Evolutionary conservation across 2,113 vertebrate genomes (phyloP), one percentile per base, ranked within the genome.

Genomic region (Alligator mississippiensis): DNA sequence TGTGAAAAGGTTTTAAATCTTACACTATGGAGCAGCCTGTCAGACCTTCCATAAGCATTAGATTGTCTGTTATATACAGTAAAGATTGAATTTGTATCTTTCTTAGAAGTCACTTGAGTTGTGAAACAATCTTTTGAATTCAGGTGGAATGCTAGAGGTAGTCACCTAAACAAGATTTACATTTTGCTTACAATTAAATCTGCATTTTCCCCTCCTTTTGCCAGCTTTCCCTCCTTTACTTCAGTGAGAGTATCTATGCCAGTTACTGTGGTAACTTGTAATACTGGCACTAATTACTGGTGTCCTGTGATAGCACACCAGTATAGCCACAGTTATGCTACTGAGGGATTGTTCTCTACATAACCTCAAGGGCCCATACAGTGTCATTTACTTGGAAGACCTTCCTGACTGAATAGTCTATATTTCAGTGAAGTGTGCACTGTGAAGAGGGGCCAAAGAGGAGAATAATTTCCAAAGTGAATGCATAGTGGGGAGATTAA

Each of bases 241-340:
- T 91, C 92, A 92, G 64, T 62, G 78, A 87, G 47, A 70, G 83
- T 90, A 2, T 84, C 88, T 58, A 24, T 87, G 82, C 82, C 92
- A 93, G 84, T 94, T 89, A 94, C 90, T 95, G 82, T 91, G 87
- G 90, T 84, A 95, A 91, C 92, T 87, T 92, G 58, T 81, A 61
- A 80, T 84, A 8, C 63, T 84, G 77, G 24, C 78, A 82, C 64
- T 19, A 63, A 63, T 91, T 90, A 59, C 90, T 93, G 77, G 77
- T 85, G 77, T 87, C 85, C 80, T 89, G 58, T 89, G 81, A 58
- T 94, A 83, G 82, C 75, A 85, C 76, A 74, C 55, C 84, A 64
- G 60, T 88, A 78, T 27, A 80, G 72, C 77, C 88, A 85, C 70
- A 91, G 38, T 87, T 64, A 74, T 14, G 68, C 16, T 30, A 70